Evolutionary conservation across 2,888 invertebrate species (phyloP), one percentile per base, ranked within the genome.

Genomic region (Plebejus melissa): DNA sequence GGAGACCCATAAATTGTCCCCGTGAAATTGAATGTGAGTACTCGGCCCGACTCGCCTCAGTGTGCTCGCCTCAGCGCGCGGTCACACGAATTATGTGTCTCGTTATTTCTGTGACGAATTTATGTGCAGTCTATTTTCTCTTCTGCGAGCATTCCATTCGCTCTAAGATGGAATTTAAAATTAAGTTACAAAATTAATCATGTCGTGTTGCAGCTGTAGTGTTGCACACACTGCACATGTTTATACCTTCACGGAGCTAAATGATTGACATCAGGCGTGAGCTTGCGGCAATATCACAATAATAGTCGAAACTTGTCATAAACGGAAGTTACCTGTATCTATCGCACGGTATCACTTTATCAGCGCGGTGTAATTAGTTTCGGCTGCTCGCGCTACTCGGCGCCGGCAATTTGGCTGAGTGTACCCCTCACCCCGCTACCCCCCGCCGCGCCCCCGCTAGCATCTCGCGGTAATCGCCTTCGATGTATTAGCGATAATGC

Each of bases 401-500:
- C 32, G 13, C 65, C 13, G 28, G 32, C 65, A 65, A 65, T 65
- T 65, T 65, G 65, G 65, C 65, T 36, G 65, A 65, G 65, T 65
- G 65, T 36, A 65, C 32, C 36, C 65, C 32, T 22, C 65, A 13
- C 32, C 65, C 60, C 32, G 1, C 2, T 4, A 22, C 41, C 7
- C 41, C 41, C 41, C 41, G 9, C 11, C 28, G 4, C 32, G 3
- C 16, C 13, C 60, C 32, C 65, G 60, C 60, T 4, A 60, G 28
- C 9, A 22, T 65, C 65, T 22, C 65, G 65, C 32, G 65, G 65
- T 65, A 65, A 36, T 36, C 65, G 32, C 16, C 32, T 65, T 65
- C 65, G 65, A 65, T 65, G 32, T 65, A 65, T 65, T 65, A 65
- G 65, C 65, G 65, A 65, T 65, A 65, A 65, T 65, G 13, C 65